These are phyloP conservation scores for Epistrophe grossulariae DNA, from an alignment of 2,888 invertebrate species.

Conservation along the genomic window DNA sequence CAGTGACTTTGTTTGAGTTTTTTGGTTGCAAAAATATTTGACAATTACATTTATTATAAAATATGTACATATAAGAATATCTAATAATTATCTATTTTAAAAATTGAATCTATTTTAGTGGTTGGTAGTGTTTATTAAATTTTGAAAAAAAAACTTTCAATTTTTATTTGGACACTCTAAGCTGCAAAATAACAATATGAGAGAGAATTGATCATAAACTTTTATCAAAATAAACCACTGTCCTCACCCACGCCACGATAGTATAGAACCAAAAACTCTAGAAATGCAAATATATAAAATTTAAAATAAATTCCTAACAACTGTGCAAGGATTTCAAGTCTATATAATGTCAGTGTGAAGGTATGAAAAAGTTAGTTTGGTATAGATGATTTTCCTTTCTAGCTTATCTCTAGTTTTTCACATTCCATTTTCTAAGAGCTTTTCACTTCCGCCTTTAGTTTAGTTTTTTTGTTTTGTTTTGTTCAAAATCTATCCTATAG, in stretches of 20 bases:
- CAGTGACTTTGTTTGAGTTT: neutral
- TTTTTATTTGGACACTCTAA: too few species aligned
- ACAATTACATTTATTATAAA: too few species aligned
- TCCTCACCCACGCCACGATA: neutral
- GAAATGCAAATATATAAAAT: slow-evolving; percentile 42
- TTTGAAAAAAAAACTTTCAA: too few species aligned
- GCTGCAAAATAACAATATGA: too few species aligned
- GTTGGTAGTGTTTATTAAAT: too few species aligned
- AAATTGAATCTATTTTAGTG: too few species aligned
- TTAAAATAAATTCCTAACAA: slow-evolving; percentile 45
- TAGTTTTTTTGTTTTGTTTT: slow-evolving; percentile 3
- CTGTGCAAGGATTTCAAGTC: slow-evolving; percentile 6
- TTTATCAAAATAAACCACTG: neutral
- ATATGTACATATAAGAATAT: too few species aligned
- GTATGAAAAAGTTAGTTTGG: slow-evolving; percentile 28
- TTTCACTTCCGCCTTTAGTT: slow-evolving; percentile 45
- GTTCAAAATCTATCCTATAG: neutral
- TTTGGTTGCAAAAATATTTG: neutral
- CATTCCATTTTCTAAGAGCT: slow-evolving; percentile 24
- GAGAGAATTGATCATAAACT: too few species aligned
- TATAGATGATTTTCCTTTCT: slow-evolving; percentile 30
- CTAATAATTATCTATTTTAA: too few species aligned
- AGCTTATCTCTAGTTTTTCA: slow-evolving; percentile 56
- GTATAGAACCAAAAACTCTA: neutral
- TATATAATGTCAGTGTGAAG: slow-evolving; percentile 5